phyloP scores from a whole-genome alignment of 2,888 invertebrate species.

The Aporophyla nigra region DNA sequence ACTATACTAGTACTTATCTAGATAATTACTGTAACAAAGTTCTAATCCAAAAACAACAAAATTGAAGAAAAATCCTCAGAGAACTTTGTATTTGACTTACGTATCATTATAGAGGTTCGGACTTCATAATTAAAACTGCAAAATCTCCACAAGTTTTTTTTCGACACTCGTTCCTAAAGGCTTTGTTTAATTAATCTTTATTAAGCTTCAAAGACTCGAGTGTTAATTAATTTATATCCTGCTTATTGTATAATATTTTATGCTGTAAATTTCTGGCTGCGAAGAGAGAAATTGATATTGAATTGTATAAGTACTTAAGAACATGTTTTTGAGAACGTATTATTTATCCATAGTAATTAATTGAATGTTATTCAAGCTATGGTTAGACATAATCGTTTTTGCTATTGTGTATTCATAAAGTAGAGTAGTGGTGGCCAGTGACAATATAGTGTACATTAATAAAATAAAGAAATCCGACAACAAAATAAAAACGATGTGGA shows the following conservation, averaged over 20 bases:
- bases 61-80: background rate
- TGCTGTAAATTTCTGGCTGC: background rate
- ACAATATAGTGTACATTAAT: background rate
- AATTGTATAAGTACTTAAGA: background rate
- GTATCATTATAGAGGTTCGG: constrained; percentile 20
- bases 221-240: constrained; percentile 36
- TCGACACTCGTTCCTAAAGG: constrained; percentile 30
- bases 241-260: constrained; percentile 15
- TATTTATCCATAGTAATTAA: background rate
- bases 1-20: background rate
- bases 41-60: background rate
- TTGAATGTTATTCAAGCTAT: background rate
- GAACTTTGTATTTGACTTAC: constrained; percentile 28
- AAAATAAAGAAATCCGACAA: background rate
- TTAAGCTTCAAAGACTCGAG: constrained; percentile 24
- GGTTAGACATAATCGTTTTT: no score
- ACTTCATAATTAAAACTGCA: constrained; percentile 49
- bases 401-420: no score
- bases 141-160: constrained; percentile 49
- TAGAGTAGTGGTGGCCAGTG: no score
- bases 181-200: constrained; percentile 53
- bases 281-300: constrained; percentile 15
- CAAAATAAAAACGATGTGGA: no score
- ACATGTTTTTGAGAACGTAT: background rate
- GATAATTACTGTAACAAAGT: background rate